Percentiles rank a stretch among this genome's conserved stretches.
These are phyloP conservation scores for Sphyrna mokarran DNA, from an alignment of 2,113 vertebrate genomes.

Conservation along the genomic window DNA sequence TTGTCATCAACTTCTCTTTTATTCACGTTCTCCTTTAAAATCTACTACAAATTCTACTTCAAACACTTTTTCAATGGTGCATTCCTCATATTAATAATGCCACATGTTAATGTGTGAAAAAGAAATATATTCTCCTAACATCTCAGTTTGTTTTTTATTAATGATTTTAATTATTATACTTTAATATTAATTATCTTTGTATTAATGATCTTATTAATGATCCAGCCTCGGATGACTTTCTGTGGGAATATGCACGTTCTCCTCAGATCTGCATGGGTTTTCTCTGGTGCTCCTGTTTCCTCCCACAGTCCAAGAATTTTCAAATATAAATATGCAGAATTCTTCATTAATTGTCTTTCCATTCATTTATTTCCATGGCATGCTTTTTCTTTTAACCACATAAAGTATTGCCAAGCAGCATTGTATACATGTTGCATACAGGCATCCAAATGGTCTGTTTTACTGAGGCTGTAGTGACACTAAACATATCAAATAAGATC, in stretches of 20 bases:
- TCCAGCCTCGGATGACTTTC: no score
- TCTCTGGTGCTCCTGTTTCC: no score
- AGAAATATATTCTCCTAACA: not conserved
- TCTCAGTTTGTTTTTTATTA: no score
- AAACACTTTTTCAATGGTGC: not conserved
- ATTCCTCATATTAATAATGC: not conserved
- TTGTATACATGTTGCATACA: not conserved
- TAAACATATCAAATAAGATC: not conserved
- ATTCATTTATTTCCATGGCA: not conserved
- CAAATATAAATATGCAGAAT: not conserved
- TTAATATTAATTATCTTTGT: not conserved
- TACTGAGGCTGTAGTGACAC: not conserved
- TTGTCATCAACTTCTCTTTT: not conserved
- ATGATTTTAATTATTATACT: not conserved
- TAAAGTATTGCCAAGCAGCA: not conserved
- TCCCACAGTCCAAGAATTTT: not conserved
- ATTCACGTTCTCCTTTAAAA: not conserved
- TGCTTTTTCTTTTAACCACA: not conserved
- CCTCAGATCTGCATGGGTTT: no score
- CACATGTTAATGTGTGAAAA: not conserved
- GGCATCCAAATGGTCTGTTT: not conserved
- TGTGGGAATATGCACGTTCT: no score
- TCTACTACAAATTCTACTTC: not conserved
- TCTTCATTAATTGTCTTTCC: not conserved
- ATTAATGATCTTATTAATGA: not conserved